Evolutionary conservation across 2,888 invertebrate species (phyloP).

Genomic region (Leptinotarsa rubiginosa): DNA sequence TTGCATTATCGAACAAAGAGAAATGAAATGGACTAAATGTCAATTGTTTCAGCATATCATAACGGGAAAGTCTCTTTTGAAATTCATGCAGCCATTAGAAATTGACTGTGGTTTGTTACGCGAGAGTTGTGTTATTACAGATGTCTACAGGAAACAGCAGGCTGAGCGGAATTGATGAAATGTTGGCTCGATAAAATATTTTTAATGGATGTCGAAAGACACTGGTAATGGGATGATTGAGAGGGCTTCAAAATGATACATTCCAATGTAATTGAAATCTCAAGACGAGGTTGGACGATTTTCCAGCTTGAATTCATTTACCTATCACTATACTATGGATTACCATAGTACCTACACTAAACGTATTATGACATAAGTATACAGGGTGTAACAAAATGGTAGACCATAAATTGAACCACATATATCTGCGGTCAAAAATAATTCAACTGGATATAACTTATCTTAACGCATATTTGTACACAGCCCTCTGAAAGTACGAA

Average conservation of each 20-base stretch:
- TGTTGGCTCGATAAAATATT: constrained; percentile 22
- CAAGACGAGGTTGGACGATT: not conserved
- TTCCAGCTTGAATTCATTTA: no score
- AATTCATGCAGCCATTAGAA: constrained; percentile 32
- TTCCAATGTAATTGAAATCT: not conserved
- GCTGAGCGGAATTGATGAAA: constrained; percentile 30
- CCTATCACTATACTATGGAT: no score
- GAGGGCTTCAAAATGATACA: not conserved
- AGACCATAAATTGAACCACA: no score
- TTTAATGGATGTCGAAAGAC: constrained; percentile 16
- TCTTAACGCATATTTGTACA: no score
- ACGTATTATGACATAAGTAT: no score
- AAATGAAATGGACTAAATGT: constrained; percentile 18
- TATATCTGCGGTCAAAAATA: no score
- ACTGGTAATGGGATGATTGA: constrained; percentile 7
- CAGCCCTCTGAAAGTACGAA: no score
- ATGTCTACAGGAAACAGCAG: constrained; percentile 32
- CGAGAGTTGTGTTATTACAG: constrained; percentile 30
- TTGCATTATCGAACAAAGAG: constrained; percentile 16
- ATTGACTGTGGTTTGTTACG: constrained; percentile 29
- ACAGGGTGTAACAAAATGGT: no score
- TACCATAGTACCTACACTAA: no score
- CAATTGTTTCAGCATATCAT: constrained; percentile 20
- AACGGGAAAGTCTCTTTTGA: constrained; percentile 25
- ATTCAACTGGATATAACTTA: no score